Conservation (phyloP, 2,888 invertebrate genomes). For the Lamellibrachia columna region DNA sequence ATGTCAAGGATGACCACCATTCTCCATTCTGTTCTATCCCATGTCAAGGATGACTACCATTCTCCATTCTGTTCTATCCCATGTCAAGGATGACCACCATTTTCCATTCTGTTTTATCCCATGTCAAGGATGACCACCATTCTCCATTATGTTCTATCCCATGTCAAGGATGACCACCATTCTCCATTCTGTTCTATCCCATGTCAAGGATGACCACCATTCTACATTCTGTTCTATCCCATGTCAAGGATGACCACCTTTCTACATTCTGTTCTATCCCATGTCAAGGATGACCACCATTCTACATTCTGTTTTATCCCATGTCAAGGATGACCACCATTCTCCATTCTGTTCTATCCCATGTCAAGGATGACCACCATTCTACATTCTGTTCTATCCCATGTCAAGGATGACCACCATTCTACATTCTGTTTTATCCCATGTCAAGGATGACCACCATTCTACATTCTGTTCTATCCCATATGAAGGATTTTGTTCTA, state of each 20-base stretch:
- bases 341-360: neutral
- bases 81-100: too few relatives aligned
- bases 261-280: too few relatives aligned
- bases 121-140: too few relatives aligned
- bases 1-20: neutral
- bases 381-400: neutral
- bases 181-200: neutral
- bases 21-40: neutral
- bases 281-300: too few relatives aligned
- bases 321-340: too few relatives aligned
- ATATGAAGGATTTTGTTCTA: neutral
- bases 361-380: neutral
- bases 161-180: neutral
- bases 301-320: too few relatives aligned
- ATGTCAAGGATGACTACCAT: too few relatives aligned
- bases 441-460: too few relatives aligned
- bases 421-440: neutral
- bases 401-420: neutral
- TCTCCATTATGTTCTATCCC: neutral
- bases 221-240: neutral
- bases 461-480: neutral
- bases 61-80: too few relatives aligned
- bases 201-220: neutral
- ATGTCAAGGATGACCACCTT: too few relatives aligned
- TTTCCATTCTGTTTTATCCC: too few relatives aligned